These are phyloP conservation scores for Drosophila phalerata DNA, from an alignment of 2,888 invertebrate species.

Conservation along the genomic window DNA sequence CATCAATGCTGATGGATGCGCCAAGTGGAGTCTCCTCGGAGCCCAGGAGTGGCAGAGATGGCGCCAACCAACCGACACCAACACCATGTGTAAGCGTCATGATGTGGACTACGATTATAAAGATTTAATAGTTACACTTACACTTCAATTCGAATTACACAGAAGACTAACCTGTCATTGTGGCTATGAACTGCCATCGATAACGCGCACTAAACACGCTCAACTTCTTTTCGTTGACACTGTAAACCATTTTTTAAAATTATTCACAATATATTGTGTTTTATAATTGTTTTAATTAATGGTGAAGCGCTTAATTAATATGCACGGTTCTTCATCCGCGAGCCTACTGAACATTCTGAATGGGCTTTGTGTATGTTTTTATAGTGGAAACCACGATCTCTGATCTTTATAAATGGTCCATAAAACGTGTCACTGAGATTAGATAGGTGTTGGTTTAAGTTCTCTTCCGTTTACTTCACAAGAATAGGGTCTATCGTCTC, in stretches of 20 bases:
- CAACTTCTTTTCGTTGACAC: conserved; percentile 26
- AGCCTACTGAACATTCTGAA: conserved; percentile 51
- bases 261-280: background rate
- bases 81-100: conserved; percentile 80
- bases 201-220: conserved; percentile 58
- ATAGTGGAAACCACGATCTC: conserved; percentile 51
- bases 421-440: conserved; percentile 52
- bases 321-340: conserved; percentile 15
- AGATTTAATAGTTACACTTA: background rate
- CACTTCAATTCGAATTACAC: background rate
- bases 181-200: conserved; percentile 70
- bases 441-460: conserved; percentile 47
- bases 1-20: conserved; percentile 49
- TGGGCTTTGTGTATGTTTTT: conserved; percentile 42
- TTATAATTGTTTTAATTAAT: background rate
- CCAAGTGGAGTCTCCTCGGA: conserved; percentile 60
- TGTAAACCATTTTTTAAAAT: conserved; percentile 50
- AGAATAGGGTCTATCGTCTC: conserved; percentile 16
- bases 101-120: conserved; percentile 70
- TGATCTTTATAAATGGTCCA: conserved; percentile 26
- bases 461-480: conserved; percentile 13
- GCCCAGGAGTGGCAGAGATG: conserved; percentile 68
- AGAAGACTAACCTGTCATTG: conserved; percentile 65
- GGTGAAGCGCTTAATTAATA: conserved; percentile 4
- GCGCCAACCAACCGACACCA: conserved; percentile 80